phyloP scores from a whole-genome alignment of 2,797 vertebrate species.

The Squalus acanthias region DNA sequence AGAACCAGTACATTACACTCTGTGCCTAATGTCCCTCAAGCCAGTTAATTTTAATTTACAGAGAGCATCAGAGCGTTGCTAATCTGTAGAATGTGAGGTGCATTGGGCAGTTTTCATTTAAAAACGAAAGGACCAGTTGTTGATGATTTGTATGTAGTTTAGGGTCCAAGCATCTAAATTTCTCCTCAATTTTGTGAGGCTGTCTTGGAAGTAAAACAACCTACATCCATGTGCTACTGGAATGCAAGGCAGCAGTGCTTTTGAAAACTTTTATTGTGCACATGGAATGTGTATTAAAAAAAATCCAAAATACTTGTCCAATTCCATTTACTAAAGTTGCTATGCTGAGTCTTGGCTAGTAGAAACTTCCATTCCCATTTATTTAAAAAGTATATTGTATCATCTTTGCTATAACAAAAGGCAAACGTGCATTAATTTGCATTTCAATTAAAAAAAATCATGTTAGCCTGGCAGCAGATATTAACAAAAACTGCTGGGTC shows the following conservation, averaged over 20 bases:
- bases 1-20: slow-evolving; percentile 90
- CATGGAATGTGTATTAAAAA: slow-evolving; percentile 61
- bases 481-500: slow-evolving; percentile 55
- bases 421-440: slow-evolving; percentile 60
- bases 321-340: slow-evolving; percentile 60
- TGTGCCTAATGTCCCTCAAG: slow-evolving; percentile 85
- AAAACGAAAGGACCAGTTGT: slow-evolving; percentile 62
- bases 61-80: slow-evolving; percentile 60
- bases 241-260: slow-evolving; percentile 75
- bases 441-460: slow-evolving; percentile 48
- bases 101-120: slow-evolving; percentile 67
- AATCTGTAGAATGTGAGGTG: slow-evolving; percentile 63
- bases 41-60: slow-evolving; percentile 75
- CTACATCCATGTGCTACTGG: slow-evolving; percentile 70
- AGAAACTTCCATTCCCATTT: slow-evolving; percentile 55
- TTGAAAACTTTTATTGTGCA: slow-evolving; percentile 59
- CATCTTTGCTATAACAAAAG: slow-evolving; percentile 59
- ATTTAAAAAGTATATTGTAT: slow-evolving; percentile 48
- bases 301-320: slow-evolving; percentile 60
- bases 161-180: slow-evolving; percentile 75
- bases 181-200: slow-evolving; percentile 87
- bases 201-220: slow-evolving; percentile 72
- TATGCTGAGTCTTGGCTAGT: slow-evolving; percentile 58
- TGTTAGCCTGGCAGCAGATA: slow-evolving; percentile 54
- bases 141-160: slow-evolving; percentile 71